Evolutionary conservation across 2,797 vertebrate genomes (phyloP).

Genomic region (Poecilia velifera): DNA sequence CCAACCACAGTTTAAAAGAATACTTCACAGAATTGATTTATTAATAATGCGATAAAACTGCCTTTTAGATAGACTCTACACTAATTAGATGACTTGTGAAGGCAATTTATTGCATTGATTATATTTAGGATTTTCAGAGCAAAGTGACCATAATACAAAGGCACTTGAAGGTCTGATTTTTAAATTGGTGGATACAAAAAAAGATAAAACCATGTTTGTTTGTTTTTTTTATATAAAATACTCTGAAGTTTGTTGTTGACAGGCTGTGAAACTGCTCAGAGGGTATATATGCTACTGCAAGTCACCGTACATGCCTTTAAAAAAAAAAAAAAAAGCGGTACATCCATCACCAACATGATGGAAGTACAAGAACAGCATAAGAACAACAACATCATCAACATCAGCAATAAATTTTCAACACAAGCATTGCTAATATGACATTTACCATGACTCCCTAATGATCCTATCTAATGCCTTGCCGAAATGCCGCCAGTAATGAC

Average conservation of each 20-base stretch:
- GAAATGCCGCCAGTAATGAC: slow-evolving; percentile 50
- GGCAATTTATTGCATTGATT: background rate
- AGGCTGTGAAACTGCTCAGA: background rate
- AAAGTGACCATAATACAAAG: background rate
- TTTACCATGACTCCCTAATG: slow-evolving; percentile 55
- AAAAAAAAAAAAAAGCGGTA: background rate
- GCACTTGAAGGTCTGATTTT: background rate
- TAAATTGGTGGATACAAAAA: background rate
- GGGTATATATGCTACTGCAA: background rate
- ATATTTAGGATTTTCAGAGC: background rate
- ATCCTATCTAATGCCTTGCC: slow-evolving; percentile 51
- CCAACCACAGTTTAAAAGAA: background rate
- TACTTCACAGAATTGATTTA: background rate
- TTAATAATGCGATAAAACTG: background rate
- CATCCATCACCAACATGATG: slow-evolving; percentile 13
- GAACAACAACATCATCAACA: slow-evolving; percentile 19
- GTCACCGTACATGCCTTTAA: background rate
- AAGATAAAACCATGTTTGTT: background rate
- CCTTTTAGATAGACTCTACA: background rate
- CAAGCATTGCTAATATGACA: slow-evolving; percentile 46
- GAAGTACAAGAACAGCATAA: slow-evolving; percentile 11
- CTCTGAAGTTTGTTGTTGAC: background rate
- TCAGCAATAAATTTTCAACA: slow-evolving; percentile 32
- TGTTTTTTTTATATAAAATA: background rate
- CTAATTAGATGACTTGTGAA: background rate